Evolutionary conservation across 2,797 vertebrate genomes (phyloP).

Genomic region (Brachyrhaphis roseni): DNA sequence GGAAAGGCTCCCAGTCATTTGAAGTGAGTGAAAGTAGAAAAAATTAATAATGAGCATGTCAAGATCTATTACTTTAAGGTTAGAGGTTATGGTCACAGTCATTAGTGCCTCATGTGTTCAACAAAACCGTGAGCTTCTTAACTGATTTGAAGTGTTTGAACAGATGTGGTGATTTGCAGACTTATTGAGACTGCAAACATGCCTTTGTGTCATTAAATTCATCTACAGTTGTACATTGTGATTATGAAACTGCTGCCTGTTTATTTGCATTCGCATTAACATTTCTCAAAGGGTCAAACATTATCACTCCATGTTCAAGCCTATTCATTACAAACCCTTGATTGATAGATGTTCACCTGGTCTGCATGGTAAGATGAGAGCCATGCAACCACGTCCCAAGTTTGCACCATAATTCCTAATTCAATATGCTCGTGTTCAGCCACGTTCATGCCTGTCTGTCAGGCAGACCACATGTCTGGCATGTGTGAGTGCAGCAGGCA

Average conservation of each 20-base stretch:
- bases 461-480: conserved; percentile 49
- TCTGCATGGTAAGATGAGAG: conserved; percentile 42
- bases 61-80: conserved; percentile 65
- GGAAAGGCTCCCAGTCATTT: background rate
- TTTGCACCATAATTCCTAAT: conserved; percentile 67
- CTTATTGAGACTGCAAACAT: background rate
- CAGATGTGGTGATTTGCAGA: conserved; percentile 65
- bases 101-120: conserved; percentile 61
- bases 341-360: conserved; percentile 51
- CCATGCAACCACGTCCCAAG: conserved; percentile 24
- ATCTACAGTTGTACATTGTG: background rate
- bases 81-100: conserved; percentile 66
- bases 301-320: background rate
- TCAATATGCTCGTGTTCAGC: conserved; percentile 73
- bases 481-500: conserved; percentile 61
- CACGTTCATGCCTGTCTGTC: conserved; percentile 52
- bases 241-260: background rate
- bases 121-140: conserved; percentile 61
- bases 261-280: conserved; percentile 12
- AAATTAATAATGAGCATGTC: conserved; percentile 61
- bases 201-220: background rate
- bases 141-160: conserved; percentile 77
- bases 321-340: conserved; percentile 20
- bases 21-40: conserved; percentile 54
- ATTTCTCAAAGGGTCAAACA: background rate